Conservation (phyloP, 1,140 invertebrate genomes). For the Neodiprion pinetum region DNA sequence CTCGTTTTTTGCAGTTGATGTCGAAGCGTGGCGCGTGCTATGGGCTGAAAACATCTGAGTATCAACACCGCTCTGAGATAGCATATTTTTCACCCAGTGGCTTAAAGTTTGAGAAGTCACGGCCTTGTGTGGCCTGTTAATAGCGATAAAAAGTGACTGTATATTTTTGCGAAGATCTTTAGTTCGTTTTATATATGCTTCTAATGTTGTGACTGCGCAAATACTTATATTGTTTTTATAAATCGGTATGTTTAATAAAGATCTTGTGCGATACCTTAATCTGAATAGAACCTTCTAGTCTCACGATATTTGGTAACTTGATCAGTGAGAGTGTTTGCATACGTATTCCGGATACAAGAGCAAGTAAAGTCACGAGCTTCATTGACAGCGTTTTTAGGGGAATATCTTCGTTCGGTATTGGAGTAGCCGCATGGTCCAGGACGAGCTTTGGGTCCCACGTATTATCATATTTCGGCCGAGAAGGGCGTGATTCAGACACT, state of each 20-base stretch:
- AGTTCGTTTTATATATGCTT: slow-evolving; percentile 19
- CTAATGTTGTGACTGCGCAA: slow-evolving; percentile 18
- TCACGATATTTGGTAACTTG: not conserved
- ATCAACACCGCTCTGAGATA: slow-evolving; percentile 4
- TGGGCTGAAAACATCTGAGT: slow-evolving; percentile 12
- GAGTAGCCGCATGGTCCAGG: slow-evolving; percentile 23
- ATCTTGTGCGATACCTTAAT: not conserved
- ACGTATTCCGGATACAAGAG: slow-evolving; percentile 30
- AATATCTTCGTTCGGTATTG: slow-evolving; percentile 18
- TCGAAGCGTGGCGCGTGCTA: slow-evolving; percentile 14
- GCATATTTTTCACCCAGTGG: slow-evolving; percentile 7
- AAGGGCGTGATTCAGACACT: slow-evolving; percentile 29
- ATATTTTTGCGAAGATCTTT: not conserved
- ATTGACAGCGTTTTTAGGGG: slow-evolving; percentile 27
- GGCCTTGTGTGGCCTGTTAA: slow-evolving; percentile 13
- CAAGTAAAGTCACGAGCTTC: slow-evolving; percentile 32
- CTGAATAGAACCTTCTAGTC: not conserved
- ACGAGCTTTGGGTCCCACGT: slow-evolving; percentile 38
- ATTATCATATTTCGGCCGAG: slow-evolving; percentile 30
- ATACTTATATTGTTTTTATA: slow-evolving; percentile 1
- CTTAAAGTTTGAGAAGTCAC: slow-evolving; percentile 15
- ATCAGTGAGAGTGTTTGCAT: slow-evolving; percentile 13
- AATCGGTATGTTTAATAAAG: not conserved
- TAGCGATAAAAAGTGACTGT: slow-evolving; percentile 12
- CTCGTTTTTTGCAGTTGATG: not conserved